Percentiles rank a stretch among this genome's conserved stretches.
These are phyloP conservation scores for Ceratoteleas bidentatus DNA, from an alignment of 1,140 invertebrate species.

Conservation along the genomic window DNA sequence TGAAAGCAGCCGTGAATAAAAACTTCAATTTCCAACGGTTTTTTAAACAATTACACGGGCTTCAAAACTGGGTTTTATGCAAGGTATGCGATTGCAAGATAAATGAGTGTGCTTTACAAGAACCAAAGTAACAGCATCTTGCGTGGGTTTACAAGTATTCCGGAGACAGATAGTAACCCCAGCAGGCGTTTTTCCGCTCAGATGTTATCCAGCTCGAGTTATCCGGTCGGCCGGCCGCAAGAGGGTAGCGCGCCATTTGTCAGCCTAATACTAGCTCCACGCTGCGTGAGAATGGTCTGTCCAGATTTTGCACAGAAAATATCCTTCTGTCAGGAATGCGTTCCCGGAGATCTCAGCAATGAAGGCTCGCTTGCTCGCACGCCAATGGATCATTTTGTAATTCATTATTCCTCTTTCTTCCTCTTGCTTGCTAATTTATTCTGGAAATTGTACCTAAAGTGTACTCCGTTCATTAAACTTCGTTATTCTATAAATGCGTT, in stretches of 20 bases:
- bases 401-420: conserved; percentile 12
- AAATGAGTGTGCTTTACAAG: conserved; percentile 48
- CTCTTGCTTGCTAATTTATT: conserved; percentile 16
- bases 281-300: conserved; percentile 31
- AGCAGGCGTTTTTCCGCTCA: conserved; percentile 52
- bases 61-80: too few species aligned
- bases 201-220: conserved; percentile 40
- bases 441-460: conserved; percentile 13
- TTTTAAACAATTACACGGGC: too few species aligned
- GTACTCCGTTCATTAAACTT: conserved; percentile 33
- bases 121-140: conserved; percentile 45
- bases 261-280: conserved; percentile 57
- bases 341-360: conserved; percentile 40
- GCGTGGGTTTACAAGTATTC: conserved; percentile 46
- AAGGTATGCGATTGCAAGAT: conserved; percentile 42
- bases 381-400: conserved; percentile 32
- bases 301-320: conserved; percentile 33
- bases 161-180: conserved; percentile 58
- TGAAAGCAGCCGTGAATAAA: too few species aligned
- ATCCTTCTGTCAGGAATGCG: conserved; percentile 38
- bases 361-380: conserved; percentile 33
- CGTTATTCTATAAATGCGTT: conserved; percentile 25
- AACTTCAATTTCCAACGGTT: too few species aligned
- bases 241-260: conserved; percentile 64
- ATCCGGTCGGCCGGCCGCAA: conserved; percentile 19